Evolutionary conservation across 2,888 invertebrate genomes (phyloP).

Genomic region (Ennomos fuscantarius): DNA sequence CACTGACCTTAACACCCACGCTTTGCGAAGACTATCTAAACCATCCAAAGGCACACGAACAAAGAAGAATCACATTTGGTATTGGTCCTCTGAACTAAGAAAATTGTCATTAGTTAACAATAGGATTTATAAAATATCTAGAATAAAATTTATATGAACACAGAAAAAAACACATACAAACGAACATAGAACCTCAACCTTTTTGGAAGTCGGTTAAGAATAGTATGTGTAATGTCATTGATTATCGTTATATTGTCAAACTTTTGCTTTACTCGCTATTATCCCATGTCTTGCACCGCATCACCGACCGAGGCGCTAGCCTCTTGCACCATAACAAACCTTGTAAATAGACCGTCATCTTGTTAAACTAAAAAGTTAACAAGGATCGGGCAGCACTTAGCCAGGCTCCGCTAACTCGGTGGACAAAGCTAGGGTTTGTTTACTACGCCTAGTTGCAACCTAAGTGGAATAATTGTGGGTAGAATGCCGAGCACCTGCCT

Average conservation of each 20-base stretch:
- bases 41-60: constrained; percentile 14
- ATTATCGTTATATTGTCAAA: too few species aligned
- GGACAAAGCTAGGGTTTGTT: constrained; percentile 80
- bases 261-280: constrained; percentile 4
- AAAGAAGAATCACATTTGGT: too few species aligned
- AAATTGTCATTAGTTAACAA: too few species aligned
- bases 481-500: constrained; percentile 69
- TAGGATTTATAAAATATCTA: too few species aligned
- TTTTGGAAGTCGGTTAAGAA: too few species aligned
- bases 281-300: not conserved
- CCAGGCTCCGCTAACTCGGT: constrained; percentile 64
- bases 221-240: not conserved
- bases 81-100: too few species aligned
- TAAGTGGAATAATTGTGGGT: constrained; percentile 79
- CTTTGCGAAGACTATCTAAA: too few species aligned
- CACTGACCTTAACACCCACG: too few species aligned
- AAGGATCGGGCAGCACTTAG: constrained; percentile 82
- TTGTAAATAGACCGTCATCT: constrained; percentile 70
- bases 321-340: constrained; percentile 64
- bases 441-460: constrained; percentile 77
- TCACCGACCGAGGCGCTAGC: constrained; percentile 53
- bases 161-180: too few species aligned
- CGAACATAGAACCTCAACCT: too few species aligned
- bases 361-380: constrained; percentile 82
- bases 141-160: too few species aligned